A percentile compares a stretch with the other conserved stretches of the same genome.
Evolutionary conservation across 2,888 invertebrate species (phyloP).

Genomic region (Galeruca laticollis): DNA sequence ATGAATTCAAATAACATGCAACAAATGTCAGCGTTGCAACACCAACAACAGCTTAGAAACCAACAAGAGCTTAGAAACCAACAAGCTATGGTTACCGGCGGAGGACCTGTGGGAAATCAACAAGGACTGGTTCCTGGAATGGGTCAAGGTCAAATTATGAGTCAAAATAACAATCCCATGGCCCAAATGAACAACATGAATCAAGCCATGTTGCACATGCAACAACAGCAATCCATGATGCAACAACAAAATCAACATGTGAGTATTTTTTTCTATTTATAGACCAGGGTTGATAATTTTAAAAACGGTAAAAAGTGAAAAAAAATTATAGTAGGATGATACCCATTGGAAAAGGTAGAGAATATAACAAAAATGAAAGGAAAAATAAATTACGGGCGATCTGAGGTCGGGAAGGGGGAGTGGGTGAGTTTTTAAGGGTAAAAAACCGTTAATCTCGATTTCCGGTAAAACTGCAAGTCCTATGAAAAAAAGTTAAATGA

Average conservation of each 20-base stretch:
- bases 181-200: slow-evolving; percentile 65
- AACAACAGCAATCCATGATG: slow-evolving; percentile 68
- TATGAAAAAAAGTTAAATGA: no score
- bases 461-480: no score
- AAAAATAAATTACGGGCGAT: no score
- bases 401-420: no score
- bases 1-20: slow-evolving; percentile 61
- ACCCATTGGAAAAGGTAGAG: no score
- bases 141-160: slow-evolving; percentile 58
- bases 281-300: no score
- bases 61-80: slow-evolving; percentile 34
- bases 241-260: slow-evolving; percentile 66
- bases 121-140: slow-evolving; percentile 54
- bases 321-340: no score
- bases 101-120: slow-evolving; percentile 38
- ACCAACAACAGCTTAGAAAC: slow-evolving; percentile 67
- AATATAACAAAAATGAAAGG: no score
- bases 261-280: slow-evolving; percentile 43
- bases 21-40: slow-evolving; percentile 65
- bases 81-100: slow-evolving; percentile 27
- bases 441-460: no score
- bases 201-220: slow-evolving; percentile 69
- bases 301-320: no score
- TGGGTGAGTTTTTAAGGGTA: no score
- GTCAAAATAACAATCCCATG: slow-evolving; percentile 59